A percentile compares a stretch with the other conserved stretches of the same genome.
phyloP scores from a whole-genome alignment of 2,888 invertebrate genomes.

The Elysia crispata region DNA sequence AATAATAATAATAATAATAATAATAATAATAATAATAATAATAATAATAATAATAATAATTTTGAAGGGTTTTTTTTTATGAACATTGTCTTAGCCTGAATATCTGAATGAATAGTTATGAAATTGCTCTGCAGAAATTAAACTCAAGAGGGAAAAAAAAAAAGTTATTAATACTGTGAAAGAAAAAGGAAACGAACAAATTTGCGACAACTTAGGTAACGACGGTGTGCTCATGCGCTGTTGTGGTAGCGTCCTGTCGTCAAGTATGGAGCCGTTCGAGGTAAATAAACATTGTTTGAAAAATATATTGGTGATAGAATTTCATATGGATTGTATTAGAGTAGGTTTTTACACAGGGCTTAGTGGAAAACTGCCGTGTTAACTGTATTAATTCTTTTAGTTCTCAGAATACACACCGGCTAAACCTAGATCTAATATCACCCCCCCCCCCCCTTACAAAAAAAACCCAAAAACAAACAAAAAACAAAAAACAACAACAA shows the following conservation, averaged over 20 bases:
- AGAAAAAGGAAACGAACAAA: background rate
- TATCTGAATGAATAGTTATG: no score
- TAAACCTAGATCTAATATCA: no score
- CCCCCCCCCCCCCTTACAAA: no score
- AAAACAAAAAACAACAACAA: no score
- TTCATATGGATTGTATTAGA: background rate
- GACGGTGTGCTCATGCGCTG: conserved; percentile 15
- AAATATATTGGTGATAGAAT: background rate
- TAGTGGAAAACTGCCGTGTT: no score
- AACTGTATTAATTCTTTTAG: no score
- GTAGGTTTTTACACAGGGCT: no score
- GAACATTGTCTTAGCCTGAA: no score
- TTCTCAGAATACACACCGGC: no score
- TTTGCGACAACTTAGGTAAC: background rate
- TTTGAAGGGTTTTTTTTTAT: background rate
- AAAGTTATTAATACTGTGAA: background rate
- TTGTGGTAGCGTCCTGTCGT: conserved; percentile 25
- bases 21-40: background rate
- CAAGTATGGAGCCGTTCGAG: conserved; percentile 35
- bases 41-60: conserved; percentile 9
- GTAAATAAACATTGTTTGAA: background rate
- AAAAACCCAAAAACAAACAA: no score
- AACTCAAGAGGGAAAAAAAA: no score
- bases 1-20: conserved; percentile 5
- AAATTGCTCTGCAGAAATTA: no score